Percentiles rank a stretch among this genome's conserved stretches.
Evolutionary conservation across 1,140 invertebrate species (phyloP).

Genomic region (Listronotus bonariensis): DNA sequence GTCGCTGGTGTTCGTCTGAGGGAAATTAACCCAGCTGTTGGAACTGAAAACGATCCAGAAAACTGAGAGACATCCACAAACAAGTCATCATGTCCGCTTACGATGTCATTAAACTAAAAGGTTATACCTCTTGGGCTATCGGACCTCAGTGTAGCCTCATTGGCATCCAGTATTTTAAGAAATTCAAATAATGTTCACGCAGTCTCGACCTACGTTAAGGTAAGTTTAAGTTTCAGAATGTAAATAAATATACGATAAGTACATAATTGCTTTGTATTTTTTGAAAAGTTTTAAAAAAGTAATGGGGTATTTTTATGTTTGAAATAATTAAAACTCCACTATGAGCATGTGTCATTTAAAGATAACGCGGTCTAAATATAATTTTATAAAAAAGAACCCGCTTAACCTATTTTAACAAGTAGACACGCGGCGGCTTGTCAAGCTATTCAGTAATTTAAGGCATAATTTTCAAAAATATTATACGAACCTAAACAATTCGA

Average conservation of each 20-base stretch:
- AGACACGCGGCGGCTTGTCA: no score
- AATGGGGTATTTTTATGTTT: no score
- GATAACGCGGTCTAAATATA: no score
- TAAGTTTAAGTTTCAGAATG: constrained; percentile 55
- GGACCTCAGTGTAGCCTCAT: constrained; percentile 79
- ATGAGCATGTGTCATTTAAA: no score
- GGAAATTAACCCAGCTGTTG: constrained; percentile 76
- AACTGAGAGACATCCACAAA: constrained; percentile 76
- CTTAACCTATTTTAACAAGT: no score
- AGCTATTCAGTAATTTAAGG: no score
- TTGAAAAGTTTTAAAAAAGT: no score
- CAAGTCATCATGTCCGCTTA: constrained; percentile 85
- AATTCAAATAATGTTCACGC: constrained; percentile 81
- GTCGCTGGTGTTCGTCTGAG: constrained; percentile 83
- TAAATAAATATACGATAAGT: not conserved
- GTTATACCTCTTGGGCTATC: constrained; percentile 90
- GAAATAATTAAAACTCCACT: no score
- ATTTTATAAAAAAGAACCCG: no score
- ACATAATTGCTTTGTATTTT: no score
- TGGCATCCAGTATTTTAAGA: constrained; percentile 73
- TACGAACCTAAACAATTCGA: no score
- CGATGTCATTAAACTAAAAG: constrained; percentile 87
- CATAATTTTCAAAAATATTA: no score
- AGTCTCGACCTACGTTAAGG: constrained; percentile 80
- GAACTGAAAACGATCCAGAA: constrained; percentile 73